Conservation (phyloP, 1,140 invertebrate species). For the Drosophila murphyi region DNA sequence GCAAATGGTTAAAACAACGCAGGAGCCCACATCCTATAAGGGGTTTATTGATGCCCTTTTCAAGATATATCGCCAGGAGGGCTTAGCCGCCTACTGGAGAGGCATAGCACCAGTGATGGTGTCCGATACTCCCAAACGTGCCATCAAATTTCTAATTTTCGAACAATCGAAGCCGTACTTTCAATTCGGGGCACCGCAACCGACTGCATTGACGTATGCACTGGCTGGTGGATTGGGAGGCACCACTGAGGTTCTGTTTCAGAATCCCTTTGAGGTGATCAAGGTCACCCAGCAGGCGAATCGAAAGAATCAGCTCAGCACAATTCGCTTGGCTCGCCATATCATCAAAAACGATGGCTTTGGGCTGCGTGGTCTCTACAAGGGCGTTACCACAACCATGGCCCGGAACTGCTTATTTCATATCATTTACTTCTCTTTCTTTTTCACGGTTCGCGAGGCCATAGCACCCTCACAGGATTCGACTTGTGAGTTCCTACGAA, state of each 20-base stretch:
- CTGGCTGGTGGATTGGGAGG: constrained; percentile 93
- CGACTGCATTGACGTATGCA: constrained; percentile 92
- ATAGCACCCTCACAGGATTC: constrained; percentile 88
- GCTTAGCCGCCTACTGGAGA: constrained; percentile 92
- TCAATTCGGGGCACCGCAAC: constrained; percentile 88
- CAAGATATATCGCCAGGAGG: constrained; percentile 94
- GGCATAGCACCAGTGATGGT: constrained; percentile 95
- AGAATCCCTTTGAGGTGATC: constrained; percentile 97
- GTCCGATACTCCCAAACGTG: constrained; percentile 95
- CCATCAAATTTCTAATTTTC: constrained; percentile 95
- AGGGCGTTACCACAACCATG: constrained; percentile 93
- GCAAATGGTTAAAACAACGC: constrained; percentile 2
- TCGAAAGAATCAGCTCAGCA: constrained; percentile 87
- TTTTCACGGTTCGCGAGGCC: constrained; percentile 92
- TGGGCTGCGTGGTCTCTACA: constrained; percentile 91
- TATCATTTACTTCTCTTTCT: constrained; percentile 96
- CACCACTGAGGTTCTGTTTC: constrained; percentile 92
- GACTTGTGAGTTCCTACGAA: constrained; percentile 88
- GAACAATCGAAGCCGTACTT: constrained; percentile 94
- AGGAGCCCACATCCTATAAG: constrained; percentile 85
- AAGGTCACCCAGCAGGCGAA: constrained; percentile 93
- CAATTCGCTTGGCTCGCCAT: constrained; percentile 90
- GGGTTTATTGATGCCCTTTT: constrained; percentile 93
- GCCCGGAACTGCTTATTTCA: constrained; percentile 94
- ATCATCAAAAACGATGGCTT: constrained; percentile 91